Conservation (phyloP, 2,888 invertebrate species). For the Drosophila longiperda region DNA sequence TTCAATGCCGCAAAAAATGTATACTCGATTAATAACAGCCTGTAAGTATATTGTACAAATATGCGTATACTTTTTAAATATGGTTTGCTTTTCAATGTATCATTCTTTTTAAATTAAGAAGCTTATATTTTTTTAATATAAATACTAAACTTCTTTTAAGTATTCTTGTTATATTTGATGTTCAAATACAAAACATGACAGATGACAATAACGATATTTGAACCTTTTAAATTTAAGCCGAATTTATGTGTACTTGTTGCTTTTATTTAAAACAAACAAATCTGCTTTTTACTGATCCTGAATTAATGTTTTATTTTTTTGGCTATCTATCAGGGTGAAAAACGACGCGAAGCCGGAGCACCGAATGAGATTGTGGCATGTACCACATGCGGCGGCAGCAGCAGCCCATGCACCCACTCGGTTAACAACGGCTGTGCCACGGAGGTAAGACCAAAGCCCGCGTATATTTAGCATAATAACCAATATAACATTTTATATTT, state of each 20-base stretch:
- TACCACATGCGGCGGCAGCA: slow-evolving; percentile 88
- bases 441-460: slow-evolving; percentile 86
- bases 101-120: background rate
- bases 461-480: background rate
- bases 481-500: slow-evolving; percentile 78
- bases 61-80: slow-evolving; percentile 8
- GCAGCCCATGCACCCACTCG: slow-evolving; percentile 92
- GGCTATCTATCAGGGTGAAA: slow-evolving; percentile 89
- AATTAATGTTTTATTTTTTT: slow-evolving; percentile 79
- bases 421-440: slow-evolving; percentile 94
- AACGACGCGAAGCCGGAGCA: slow-evolving; percentile 92
- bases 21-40: slow-evolving; percentile 44
- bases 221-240: background rate
- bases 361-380: slow-evolving; percentile 94
- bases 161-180: background rate
- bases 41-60: slow-evolving; percentile 57
- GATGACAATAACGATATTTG: background rate
- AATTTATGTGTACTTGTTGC: background rate
- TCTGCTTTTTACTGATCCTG: background rate
- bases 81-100: slow-evolving; percentile 36
- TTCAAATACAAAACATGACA: background rate
- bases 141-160: background rate
- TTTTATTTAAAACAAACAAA: background rate
- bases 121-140: background rate
- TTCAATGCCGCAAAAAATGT: slow-evolving; percentile 58